Percentiles rank a stretch among this genome's conserved stretches.
Conservation (phyloP, 2,888 invertebrate species). For the Rhaphigaster nebulosa region DNA sequence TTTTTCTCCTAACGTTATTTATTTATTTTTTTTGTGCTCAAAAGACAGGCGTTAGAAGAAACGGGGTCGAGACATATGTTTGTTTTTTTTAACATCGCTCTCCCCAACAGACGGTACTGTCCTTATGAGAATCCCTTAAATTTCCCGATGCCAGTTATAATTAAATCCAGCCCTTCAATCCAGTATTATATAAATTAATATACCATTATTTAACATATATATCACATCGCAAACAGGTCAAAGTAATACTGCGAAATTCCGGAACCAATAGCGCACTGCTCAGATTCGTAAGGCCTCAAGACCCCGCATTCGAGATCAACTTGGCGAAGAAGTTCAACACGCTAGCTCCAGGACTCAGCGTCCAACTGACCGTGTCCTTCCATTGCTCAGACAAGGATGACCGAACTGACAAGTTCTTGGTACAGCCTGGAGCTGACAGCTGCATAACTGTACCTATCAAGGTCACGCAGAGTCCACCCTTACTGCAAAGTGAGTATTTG, state of each 20-base stretch:
- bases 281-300: background rate
- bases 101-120: too few relatives aligned
- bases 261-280: background rate
- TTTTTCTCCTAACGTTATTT: too few relatives aligned
- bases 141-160: too few relatives aligned
- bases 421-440: background rate
- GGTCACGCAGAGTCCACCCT: background rate
- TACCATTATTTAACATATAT: too few relatives aligned
- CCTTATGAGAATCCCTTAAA: too few relatives aligned
- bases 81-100: too few relatives aligned
- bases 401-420: background rate
- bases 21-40: too few relatives aligned
- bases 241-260: background rate
- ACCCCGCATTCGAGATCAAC: background rate
- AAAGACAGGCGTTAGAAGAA: too few relatives aligned
- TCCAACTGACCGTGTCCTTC: background rate
- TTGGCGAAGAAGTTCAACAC: background rate
- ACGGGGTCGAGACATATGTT: too few relatives aligned
- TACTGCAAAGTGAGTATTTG: background rate
- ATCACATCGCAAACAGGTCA: background rate
- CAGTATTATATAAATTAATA: too few relatives aligned
- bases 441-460: background rate
- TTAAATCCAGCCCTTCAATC: too few relatives aligned
- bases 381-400: slow-evolving; percentile 14
- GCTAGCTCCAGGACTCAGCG: slow-evolving; percentile 13